phyloP scores from a whole-genome alignment of 2,888 invertebrate genomes.

The Troides helena region DNA sequence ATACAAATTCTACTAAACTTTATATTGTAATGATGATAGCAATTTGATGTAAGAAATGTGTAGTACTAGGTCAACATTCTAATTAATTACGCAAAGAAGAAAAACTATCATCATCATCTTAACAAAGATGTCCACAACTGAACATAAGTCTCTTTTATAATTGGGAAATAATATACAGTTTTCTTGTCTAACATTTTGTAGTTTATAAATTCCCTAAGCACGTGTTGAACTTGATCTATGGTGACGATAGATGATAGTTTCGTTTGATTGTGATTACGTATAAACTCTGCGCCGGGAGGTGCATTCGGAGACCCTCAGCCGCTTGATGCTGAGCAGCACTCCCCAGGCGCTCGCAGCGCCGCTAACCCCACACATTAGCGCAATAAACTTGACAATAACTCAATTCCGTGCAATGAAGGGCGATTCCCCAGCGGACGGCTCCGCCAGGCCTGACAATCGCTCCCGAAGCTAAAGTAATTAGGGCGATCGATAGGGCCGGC shows the following conservation, averaged over 20 bases:
- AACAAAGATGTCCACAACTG: too few species aligned
- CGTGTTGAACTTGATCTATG: too few species aligned
- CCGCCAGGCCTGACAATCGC: slow-evolving; percentile 59
- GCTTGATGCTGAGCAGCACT: slow-evolving; percentile 49
- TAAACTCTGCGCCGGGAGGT: slow-evolving; percentile 12
- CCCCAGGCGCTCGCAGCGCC: slow-evolving; percentile 39
- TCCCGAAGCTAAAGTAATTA: slow-evolving; percentile 64
- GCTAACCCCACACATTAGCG: slow-evolving; percentile 72
- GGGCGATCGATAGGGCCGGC: slow-evolving; percentile 60
- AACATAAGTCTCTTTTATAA: too few species aligned
- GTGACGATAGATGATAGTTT: background rate
- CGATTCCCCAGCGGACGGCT: slow-evolving; percentile 58
- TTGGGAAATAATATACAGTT: too few species aligned
- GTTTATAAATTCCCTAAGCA: too few species aligned
- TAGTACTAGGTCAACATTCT: too few species aligned
- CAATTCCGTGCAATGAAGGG: slow-evolving; percentile 71
- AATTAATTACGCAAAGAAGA: too few species aligned
- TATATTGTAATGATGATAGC: too few species aligned
- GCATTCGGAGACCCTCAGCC: slow-evolving; percentile 27
- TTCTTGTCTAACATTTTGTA: too few species aligned
- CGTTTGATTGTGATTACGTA: background rate
- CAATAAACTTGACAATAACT: slow-evolving; percentile 78
- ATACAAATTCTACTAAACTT: too few species aligned
- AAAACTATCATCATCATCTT: too few species aligned
- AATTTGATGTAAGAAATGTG: too few species aligned